Evolutionary conservation across 2,113 vertebrate species (phyloP), one percentile per base, ranked within the genome.

Genomic region (Andinoacara biseriatus): DNA sequence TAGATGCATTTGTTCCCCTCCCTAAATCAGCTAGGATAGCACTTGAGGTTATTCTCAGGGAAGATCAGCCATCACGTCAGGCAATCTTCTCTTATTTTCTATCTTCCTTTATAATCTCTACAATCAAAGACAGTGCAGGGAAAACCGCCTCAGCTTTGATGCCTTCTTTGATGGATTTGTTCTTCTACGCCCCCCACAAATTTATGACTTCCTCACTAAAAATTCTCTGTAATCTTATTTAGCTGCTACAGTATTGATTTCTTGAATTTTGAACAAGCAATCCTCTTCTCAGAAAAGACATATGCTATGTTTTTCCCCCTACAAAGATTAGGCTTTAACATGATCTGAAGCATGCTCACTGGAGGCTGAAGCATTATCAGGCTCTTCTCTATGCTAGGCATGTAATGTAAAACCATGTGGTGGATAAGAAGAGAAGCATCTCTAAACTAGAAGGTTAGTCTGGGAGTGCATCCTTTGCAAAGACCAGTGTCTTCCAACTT

Each of bases 101-200:
- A 92, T 94, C 87, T 89, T 90, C 86, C 77, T 63, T 89, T 80
- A 82, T 95, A 94, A 95, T 95, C 91, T 89, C 80, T 38, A 89
- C 90, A 91, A 93, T 94, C 91, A 93, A 86, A 84, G 90, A 82
- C 76, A 61, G 80, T 81, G 90, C 92, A 95, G 91, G 82, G 86
- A 82, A 56, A 69, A 85, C 72, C 24, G 60, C 79, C 58, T 84
- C 80, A 54, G 81, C 82, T 90, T 90, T 93, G 79, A 90, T 89
- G 89, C 84, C 58, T 57, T 72, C 85, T 87, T 81, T 86, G 84
- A 91, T 89, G 85, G 84, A 91, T 87, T 89, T 63, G 74, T 67
- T 86, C 79, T 56, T 78, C 75, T 63, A 74, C 56, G n/a, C 67
- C 74, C 40, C 26, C 22, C 67, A 60, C 85, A 86, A 82, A 83